phyloP scores from a whole-genome alignment of 2,797 vertebrate genomes.

The Platyrinchus mystaceus region DNA sequence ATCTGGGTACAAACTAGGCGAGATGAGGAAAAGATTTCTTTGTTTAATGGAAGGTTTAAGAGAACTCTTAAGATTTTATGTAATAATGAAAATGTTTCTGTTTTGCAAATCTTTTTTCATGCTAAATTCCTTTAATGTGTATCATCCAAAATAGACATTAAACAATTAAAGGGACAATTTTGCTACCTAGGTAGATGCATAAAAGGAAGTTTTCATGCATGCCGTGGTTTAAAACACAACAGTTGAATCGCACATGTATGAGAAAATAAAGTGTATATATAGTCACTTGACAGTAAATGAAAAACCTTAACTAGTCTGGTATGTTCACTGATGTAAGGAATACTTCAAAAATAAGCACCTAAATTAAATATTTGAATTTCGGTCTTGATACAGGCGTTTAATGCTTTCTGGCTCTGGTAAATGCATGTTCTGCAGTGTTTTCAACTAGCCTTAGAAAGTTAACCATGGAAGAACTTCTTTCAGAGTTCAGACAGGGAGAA shows the following conservation, averaged over 20 bases:
- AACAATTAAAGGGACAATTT: background rate
- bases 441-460: background rate
- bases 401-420: background rate
- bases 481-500: slow-evolving; percentile 9
- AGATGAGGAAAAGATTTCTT: background rate
- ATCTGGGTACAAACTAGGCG: background rate
- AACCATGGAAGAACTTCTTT: background rate
- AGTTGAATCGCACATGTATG: background rate
- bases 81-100: background rate
- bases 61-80: background rate
- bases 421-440: background rate
- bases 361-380: slow-evolving; percentile 19
- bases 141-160: background rate
- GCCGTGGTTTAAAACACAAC: background rate
- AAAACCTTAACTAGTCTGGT: background rate
- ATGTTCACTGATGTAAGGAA: background rate
- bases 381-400: background rate
- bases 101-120: background rate
- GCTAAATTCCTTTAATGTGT: background rate
- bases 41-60: background rate
- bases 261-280: background rate
- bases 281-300: background rate
- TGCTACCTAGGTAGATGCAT: background rate
- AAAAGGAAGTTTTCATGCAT: background rate
- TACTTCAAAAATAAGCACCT: background rate